Percentiles rank a stretch among this genome's conserved stretches.
phyloP scores from a whole-genome alignment of 2,113 vertebrate species.

The Urocitellus parryii region DNA sequence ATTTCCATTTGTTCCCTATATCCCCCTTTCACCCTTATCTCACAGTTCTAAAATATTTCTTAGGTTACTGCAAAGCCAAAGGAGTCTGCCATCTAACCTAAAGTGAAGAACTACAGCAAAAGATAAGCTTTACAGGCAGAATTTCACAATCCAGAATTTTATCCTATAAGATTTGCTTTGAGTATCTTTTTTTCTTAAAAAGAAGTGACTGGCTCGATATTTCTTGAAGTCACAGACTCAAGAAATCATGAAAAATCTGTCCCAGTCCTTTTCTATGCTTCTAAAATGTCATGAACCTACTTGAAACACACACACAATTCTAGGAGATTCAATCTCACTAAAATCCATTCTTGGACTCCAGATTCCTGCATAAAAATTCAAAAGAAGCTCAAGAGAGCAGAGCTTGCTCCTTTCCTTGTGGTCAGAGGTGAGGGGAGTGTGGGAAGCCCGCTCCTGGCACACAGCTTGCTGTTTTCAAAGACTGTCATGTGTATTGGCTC shows the following conservation, averaged over 20 bases:
- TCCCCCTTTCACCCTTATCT: too few relatives aligned
- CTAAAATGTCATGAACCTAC: background rate
- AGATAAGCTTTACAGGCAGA: background rate
- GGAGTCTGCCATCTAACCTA: background rate
- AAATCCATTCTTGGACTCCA: background rate
- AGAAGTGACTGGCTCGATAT: background rate
- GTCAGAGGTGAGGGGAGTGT: background rate
- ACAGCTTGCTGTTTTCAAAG: background rate
- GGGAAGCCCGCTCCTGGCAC: accelerated
- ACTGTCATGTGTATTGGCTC: background rate
- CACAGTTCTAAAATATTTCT: background rate
- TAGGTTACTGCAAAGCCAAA: background rate
- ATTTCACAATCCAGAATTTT: background rate
- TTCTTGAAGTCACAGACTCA: background rate
- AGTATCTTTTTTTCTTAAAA: background rate
- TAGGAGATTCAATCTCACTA: background rate
- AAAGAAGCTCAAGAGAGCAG: accelerated
- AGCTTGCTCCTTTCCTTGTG: accelerated
- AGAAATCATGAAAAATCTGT: background rate
- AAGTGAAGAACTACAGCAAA: background rate
- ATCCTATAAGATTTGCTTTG: background rate
- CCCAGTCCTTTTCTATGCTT: background rate
- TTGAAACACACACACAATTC: background rate
- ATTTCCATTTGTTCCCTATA: background rate
- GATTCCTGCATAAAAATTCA: background rate